Evolutionary conservation across 2,113 vertebrate species (phyloP).

Genomic region (Dicerorhinus sumatrensis): DNA sequence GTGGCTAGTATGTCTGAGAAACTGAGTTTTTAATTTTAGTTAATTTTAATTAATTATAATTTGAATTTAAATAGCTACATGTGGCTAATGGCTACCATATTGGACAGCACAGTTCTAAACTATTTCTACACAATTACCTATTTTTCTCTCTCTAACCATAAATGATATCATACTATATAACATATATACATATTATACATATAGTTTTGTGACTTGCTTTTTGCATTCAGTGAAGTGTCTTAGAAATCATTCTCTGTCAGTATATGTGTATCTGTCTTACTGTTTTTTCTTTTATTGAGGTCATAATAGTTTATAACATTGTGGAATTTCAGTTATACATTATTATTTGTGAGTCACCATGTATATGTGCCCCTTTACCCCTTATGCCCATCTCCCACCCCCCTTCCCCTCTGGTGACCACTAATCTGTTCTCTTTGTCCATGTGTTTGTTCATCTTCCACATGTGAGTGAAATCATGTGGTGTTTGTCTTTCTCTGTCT

Average conservation of each 20-base stretch:
- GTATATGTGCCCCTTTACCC: too few relatives aligned
- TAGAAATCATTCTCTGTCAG: not conserved
- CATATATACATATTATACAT: not conserved
- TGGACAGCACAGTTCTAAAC: not conserved
- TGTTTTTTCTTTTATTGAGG: not conserved
- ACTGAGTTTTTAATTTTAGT: not conserved
- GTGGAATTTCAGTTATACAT: too few relatives aligned
- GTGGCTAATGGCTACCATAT: not conserved
- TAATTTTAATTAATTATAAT: not conserved
- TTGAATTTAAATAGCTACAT: not conserved
- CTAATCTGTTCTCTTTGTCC: too few relatives aligned
- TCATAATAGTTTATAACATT: too few relatives aligned
- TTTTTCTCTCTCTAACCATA: not conserved
- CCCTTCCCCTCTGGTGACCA: too few relatives aligned
- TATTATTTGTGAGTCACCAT: too few relatives aligned
- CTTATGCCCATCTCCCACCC: too few relatives aligned
- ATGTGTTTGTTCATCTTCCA: too few relatives aligned
- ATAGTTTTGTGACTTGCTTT: slow-evolving; percentile 34
- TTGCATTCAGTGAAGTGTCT: slow-evolving; percentile 18
- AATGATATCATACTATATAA: not conserved
- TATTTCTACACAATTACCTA: not conserved
- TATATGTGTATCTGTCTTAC: not conserved
- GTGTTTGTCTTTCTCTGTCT: too few relatives aligned
- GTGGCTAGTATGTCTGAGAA: slow-evolving; percentile 10
- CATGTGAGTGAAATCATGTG: too few relatives aligned